These are phyloP conservation scores for Luffia ferchaultella DNA, from an alignment of 2,888 invertebrate genomes.

Conservation along the genomic window DNA sequence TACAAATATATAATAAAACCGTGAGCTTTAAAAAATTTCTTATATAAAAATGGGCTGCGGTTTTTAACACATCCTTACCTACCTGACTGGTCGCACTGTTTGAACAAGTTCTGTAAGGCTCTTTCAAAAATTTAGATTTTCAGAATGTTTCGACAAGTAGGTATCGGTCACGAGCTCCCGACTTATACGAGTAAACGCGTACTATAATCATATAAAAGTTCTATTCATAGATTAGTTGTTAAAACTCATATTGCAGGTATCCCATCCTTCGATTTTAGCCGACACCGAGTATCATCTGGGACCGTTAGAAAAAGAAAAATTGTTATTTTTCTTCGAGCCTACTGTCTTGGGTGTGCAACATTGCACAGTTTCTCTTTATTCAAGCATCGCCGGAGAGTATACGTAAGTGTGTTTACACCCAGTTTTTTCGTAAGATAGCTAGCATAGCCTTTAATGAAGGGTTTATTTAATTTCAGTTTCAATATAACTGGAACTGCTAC, in stretches of 20 bases:
- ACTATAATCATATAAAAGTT: too few species aligned
- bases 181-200: too few species aligned
- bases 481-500: constrained; percentile 39
- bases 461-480: constrained; percentile 27
- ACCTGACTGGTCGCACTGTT: too few species aligned
- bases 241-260: constrained; percentile 28
- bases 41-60: too few species aligned
- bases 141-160: too few species aligned
- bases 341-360: constrained; percentile 36
- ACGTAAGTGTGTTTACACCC: constrained; percentile 29
- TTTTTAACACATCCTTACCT: too few species aligned
- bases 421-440: not conserved
- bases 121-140: too few species aligned
- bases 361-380: constrained; percentile 39
- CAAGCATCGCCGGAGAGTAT: constrained; percentile 43
- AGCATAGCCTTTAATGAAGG: not conserved
- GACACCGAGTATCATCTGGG: constrained; percentile 32
- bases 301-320: constrained; percentile 46
- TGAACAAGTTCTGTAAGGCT: too few species aligned
- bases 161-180: too few species aligned
- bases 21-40: too few species aligned
- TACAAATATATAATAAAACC: too few species aligned
- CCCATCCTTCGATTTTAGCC: constrained; percentile 38
- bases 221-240: too few species aligned
- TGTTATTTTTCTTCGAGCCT: constrained; percentile 46